A percentile compares a stretch with the other conserved stretches of the same genome.
Evolutionary conservation across 2,113 vertebrate genomes (phyloP).

Genomic region (Actenoides lindsayi): DNA sequence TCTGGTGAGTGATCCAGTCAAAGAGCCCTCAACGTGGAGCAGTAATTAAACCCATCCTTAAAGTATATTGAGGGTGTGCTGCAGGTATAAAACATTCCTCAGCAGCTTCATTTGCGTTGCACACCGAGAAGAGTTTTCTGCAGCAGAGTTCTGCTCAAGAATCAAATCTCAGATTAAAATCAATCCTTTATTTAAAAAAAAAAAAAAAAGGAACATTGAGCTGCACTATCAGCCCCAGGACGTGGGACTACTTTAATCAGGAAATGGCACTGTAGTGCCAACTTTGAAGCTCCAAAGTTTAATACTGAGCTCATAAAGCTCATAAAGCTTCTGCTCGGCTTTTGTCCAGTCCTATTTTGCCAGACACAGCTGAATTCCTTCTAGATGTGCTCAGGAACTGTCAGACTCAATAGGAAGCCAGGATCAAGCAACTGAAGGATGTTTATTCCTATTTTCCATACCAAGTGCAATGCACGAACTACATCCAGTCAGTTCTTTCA

Average conservation of each 20-base stretch:
- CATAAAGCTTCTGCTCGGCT: not conserved
- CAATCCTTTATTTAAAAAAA: not conserved
- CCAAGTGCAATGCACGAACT: not conserved
- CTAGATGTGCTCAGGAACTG: not conserved
- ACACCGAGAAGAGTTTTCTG: not conserved
- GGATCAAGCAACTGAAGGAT: not conserved
- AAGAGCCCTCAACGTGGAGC: not conserved
- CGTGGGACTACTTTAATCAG: not conserved
- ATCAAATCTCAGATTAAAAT: not conserved
- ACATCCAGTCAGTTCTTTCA: not conserved
- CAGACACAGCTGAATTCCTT: not conserved
- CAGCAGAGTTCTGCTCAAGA: not conserved
- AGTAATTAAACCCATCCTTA: not conserved
- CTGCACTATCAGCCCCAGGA: not conserved
- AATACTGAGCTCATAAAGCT: not conserved
- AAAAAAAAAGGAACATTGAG: not conserved
- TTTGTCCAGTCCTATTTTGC: not conserved
- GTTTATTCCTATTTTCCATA: not conserved
- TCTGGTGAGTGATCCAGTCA: not conserved
- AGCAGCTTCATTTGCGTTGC: not conserved
- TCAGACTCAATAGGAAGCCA: not conserved
- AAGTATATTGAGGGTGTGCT: not conserved
- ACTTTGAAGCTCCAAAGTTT: not conserved
- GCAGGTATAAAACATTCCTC: not conserved
- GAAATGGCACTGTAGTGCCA: not conserved